Conservation (phyloP, 2,797 vertebrate genomes). For the Eulemur albifrons region DNA sequence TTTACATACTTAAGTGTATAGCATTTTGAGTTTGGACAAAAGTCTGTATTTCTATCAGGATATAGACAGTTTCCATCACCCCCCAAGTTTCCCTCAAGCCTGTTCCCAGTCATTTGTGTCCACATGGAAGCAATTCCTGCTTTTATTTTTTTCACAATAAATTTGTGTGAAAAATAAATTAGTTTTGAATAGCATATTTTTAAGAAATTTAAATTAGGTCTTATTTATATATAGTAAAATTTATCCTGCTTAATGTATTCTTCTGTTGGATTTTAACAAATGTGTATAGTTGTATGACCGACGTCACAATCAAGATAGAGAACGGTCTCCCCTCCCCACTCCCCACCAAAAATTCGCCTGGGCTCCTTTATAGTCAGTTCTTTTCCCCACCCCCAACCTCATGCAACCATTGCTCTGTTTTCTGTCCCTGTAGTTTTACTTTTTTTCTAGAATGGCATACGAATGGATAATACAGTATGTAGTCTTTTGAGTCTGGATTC, state of each 20-base stretch:
- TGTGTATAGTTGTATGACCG: neutral
- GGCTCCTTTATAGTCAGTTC: neutral
- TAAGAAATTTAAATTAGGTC: neutral
- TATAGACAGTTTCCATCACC: neutral
- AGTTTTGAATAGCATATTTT: neutral
- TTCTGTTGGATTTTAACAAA: neutral
- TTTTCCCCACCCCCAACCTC: neutral
- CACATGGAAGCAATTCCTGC: neutral
- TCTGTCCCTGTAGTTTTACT: neutral
- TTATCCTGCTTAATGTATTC: neutral
- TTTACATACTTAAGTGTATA: neutral
- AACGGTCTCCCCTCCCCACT: too few species aligned
- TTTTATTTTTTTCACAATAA: neutral
- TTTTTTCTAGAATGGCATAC: constrained; percentile 12
- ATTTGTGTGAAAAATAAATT: neutral
- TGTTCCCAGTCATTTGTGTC: neutral
- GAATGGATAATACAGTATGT: neutral
- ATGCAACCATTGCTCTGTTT: neutral
- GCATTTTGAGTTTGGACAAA: neutral
- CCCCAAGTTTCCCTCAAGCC: neutral
- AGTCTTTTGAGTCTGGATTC: neutral
- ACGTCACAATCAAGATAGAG: neutral
- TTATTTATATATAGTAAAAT: neutral
- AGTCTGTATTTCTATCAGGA: neutral
- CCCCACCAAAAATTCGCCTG: neutral